phyloP scores from a whole-genome alignment of 2,113 vertebrate genomes.

The Caranx melampygus region DNA sequence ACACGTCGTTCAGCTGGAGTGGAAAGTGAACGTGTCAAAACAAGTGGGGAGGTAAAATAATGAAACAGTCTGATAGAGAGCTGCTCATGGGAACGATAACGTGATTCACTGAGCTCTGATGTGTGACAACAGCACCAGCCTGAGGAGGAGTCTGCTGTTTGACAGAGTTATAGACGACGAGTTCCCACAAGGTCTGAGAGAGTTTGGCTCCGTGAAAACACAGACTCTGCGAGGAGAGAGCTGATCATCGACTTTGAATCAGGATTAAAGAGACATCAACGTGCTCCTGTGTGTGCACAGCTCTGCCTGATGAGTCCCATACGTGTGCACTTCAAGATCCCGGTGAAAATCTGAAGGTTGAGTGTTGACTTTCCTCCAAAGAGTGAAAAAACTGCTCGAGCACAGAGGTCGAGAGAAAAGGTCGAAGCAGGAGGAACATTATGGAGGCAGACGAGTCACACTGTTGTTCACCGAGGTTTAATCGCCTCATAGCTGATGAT shows the following conservation, averaged over 20 bases:
- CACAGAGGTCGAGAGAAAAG: background rate
- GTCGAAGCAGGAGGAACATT: background rate
- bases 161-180: background rate
- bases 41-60: slow-evolving; percentile 46
- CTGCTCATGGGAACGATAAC: slow-evolving; percentile 43
- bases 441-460: background rate
- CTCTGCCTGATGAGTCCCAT: slow-evolving; percentile 3
- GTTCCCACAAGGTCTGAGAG: background rate
- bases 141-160: slow-evolving; percentile 18
- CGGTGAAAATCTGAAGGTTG: background rate
- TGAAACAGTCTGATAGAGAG: slow-evolving; percentile 48
- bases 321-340: background rate
- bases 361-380: background rate
- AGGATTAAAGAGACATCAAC: background rate
- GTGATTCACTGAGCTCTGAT: slow-evolving; percentile 48
- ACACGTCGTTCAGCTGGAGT: slow-evolving; percentile 31
- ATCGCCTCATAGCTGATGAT: background rate
- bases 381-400: background rate
- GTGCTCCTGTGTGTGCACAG: background rate
- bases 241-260: background rate
- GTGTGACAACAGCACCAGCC: slow-evolving; percentile 32
- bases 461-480: background rate
- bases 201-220: slow-evolving; percentile 10
- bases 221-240: background rate
- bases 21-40: slow-evolving; percentile 43